A percentile compares a stretch with the other conserved stretches of the same genome.
Conservation (phyloP, 2,113 vertebrate species). For the Mormyrus iriodes region DNA sequence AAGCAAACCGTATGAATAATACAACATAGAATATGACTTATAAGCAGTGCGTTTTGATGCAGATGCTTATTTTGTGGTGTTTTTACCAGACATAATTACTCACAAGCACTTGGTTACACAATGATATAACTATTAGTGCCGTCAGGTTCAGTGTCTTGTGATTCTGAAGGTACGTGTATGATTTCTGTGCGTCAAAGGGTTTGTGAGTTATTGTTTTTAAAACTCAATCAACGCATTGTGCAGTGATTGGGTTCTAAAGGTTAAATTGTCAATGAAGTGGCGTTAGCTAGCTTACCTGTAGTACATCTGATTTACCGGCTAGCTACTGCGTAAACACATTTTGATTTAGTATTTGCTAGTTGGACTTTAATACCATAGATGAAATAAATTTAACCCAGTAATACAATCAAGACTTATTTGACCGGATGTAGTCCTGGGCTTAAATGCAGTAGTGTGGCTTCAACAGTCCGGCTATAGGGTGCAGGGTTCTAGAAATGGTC, state of each 20-base stretch:
- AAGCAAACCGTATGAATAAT: neutral
- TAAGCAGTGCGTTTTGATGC: neutral
- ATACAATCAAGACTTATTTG: too few species aligned
- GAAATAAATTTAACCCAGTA: too few species aligned
- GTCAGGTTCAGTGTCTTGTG: neutral
- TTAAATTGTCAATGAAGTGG: neutral
- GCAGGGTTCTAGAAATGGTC: too few species aligned
- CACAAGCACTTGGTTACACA: neutral
- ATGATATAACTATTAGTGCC: neutral
- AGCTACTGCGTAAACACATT: too few species aligned
- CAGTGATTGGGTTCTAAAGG: neutral
- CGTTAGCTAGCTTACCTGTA: too few species aligned
- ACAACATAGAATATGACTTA: neutral
- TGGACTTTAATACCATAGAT: too few species aligned
- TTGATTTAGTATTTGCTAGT: too few species aligned
- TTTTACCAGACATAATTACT: neutral
- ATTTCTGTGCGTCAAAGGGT: neutral
- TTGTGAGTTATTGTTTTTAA: neutral
- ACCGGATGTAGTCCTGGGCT: too few species aligned
- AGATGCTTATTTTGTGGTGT: neutral
- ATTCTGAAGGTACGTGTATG: neutral
- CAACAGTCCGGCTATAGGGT: too few species aligned
- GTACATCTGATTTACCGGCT: too few species aligned
- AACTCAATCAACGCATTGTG: neutral
- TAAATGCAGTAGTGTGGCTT: too few species aligned